Evolutionary conservation across 2,888 invertebrate species (phyloP), one percentile per base, ranked within the genome.

Genomic region (Limnephilus lunatus): DNA sequence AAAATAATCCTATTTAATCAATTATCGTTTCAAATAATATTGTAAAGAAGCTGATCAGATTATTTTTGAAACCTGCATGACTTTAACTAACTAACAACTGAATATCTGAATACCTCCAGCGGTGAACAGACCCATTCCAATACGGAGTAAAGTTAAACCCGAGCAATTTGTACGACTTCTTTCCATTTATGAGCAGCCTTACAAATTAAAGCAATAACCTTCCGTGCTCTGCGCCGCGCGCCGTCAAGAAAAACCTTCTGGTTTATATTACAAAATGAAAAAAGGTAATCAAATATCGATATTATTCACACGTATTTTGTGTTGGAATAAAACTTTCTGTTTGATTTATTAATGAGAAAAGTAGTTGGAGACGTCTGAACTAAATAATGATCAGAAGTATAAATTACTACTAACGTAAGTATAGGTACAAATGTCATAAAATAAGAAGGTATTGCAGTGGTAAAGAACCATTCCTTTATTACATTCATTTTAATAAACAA

Each of bases 121-220:
- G 25, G 25, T 5, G 9, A 68, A 25, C 68, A 1, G 7, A 7
- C 68, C 25, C 39, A n/a, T 83, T 83, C 83, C 83, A 25, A 39
- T 32, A 83, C 39, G 35, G 83, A 83, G 19, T 83, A 35, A 35
- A 35, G 83, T 83, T 35, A 19, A 83, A 7, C 68, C 25, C 9
- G 68, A 68, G 83, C 19, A 35, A 83, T 83, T 83, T 83, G 83
- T 83, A 83, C 11, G 83, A 25, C 35, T 83, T 83, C 83, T 39
- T 5, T 83, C 32, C 83, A 39, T 83, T 83, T 83, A 83, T 83
- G 83, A 15, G 83, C 35, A 83, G 83, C 83, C 83, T 83, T 83
- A 83, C 39, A 83, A 83, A 32, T 25, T 83, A 39, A 83, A 83
- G 83, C 83, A 83, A 83, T 35, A 35, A 35, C 83, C 83, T 83